Conservation (phyloP, 2,888 invertebrate species). For the Gastracanthus pulcherrimus region DNA sequence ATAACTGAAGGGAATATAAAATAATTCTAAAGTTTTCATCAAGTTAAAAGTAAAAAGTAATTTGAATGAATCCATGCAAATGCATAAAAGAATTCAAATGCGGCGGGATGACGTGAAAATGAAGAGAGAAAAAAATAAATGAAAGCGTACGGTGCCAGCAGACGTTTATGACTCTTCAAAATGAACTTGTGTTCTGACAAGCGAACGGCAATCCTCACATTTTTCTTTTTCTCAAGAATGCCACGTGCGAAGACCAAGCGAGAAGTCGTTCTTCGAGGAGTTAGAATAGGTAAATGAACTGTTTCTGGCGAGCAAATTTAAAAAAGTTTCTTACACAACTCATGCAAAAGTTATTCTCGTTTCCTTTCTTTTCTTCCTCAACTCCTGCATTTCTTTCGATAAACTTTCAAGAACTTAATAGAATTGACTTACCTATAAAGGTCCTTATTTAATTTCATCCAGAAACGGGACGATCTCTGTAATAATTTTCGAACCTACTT, state of each 20-base stretch:
- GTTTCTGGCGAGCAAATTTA: constrained; percentile 41
- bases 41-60: neutral
- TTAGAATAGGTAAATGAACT: constrained; percentile 51
- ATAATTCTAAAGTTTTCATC: neutral
- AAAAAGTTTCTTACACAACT: constrained; percentile 47
- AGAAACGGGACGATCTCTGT: neutral
- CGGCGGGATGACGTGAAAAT: constrained; percentile 2
- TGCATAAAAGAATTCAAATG: neutral
- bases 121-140: constrained; percentile 16
- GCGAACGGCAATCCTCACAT: constrained; percentile 18
- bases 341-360: constrained; percentile 23
- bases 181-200: constrained; percentile 53
- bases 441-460: constrained; percentile 23
- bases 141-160: neutral
- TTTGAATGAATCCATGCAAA: neutral
- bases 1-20: neutral
- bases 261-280: neutral
- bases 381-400: constrained; percentile 15
- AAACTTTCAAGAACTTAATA: constrained; percentile 40
- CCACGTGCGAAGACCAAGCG: constrained; percentile 1
- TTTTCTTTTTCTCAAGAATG: neutral
- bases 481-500: constrained; percentile 13
- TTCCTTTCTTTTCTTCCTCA: neutral
- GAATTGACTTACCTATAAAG: constrained; percentile 24
- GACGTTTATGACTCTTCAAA: constrained; percentile 49